Base-by-base conservation (phyloP, 1,140 invertebrate genomes). In the Portunus trituberculatus region DNA sequence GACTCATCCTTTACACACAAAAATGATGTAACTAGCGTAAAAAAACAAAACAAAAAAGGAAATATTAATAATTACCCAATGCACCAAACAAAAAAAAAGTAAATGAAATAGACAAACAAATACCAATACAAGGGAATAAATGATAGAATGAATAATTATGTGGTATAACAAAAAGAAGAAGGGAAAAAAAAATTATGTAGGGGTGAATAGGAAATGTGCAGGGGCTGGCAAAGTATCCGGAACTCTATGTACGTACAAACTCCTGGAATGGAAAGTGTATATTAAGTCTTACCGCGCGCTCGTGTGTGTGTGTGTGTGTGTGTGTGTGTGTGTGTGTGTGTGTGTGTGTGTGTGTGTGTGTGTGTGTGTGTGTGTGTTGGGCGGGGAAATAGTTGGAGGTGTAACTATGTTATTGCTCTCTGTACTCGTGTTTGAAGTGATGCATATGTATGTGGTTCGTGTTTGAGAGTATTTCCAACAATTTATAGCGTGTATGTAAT, bases 281-380 rank as follows among this genome's bases (percentile, higher is more conserved):
- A 88, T 88, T 45, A 16, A 88, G 52, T 48, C 28, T 91, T 25
- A 10, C 20, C 46, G 28, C 84, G 45, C 45, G 82, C 39, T 28
- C 45, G 39, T 83, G 39, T 84, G 82, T 82, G 46, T 83, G 25
- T 93, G 32, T 93, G 46, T 83, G 59, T 82, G 59, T 93, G 59
- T 83, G 31, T 93, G 59, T 93, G 67, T 83, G 67, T 92, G 32
- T 92, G 76, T 92, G 29, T 92, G 76, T 76, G 32, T 92, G 29
- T 76, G 16, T 67, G 39, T 92, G 52, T 92, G 67, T 92, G 29
- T 92, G 39, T 76, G 52, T 92, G 76, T 92, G 29, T 59, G 29
- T 92, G 29, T 92, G 12, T 76, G 52, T 92, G 67, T 92, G 67
- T 92, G 52, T 76, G 67, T 92, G 52, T n/a, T 39, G 39, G 39